Evolutionary conservation across 2,797 vertebrate species (phyloP), one percentile per base, ranked within the genome.

Genomic region (Siniperca scherzeri): DNA sequence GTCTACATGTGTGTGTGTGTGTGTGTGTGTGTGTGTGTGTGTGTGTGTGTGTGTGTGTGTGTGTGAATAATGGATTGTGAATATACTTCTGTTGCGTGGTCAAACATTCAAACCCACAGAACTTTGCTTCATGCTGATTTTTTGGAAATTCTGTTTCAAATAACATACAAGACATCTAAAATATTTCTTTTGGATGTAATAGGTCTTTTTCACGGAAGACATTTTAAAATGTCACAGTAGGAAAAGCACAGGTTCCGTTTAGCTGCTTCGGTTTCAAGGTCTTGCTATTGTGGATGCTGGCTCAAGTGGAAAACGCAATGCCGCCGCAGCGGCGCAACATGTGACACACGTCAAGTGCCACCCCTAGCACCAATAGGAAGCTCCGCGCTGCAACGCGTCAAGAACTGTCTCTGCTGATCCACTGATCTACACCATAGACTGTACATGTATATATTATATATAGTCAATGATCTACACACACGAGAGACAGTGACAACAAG

Each of bases 81-180:
- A n/a, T n/a, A n/a, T n/a, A n/a, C n/a, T n/a, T n/a, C n/a, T n/a
- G n/a, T n/a, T 83, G 66, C 3, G 19, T 6, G 36, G n/a, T 60
- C 71, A 62, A 77, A 59, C 19, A 36, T 50, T 78, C 21, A 70
- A 50, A 85, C 12, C 36, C 46, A 60, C 60, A 62, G n/a, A 84
- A 71, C 12, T 70, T 75, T 53, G 12, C 68, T 67, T 70, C 2
- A 12, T 0, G 1, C 56, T 17, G 30, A 73, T 14, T 55, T 55
- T 55, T 12, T 1, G 7, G 1, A 8, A 65, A 40, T 2, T 56
- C 36, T 33, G 12, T 42, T 13, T 67, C 27, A 64, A 72, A 56
- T 21, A 38, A 56, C 50, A 55, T 16, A 33, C 25, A 77, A 27
- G n/a, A 74, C 16, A 62, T 17, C 21, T 10, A 10, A 38, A 36